A percentile compares a stretch with the other conserved stretches of the same genome.
These are phyloP conservation scores for Dolichoris vasculosae DNA, from an alignment of 1,140 invertebrate genomes.

Conservation along the genomic window DNA sequence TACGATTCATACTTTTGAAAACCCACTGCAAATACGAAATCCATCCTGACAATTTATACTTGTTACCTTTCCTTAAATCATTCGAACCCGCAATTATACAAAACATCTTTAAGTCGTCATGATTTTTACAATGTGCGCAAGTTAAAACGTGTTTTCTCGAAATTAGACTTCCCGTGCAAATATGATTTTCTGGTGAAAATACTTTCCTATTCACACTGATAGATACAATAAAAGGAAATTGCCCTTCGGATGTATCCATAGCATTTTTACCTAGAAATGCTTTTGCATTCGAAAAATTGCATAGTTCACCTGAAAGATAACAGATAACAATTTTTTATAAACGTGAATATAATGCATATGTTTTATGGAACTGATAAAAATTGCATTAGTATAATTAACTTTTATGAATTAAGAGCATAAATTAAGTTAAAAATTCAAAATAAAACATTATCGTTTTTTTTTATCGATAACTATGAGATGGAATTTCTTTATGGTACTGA, in stretches of 20 bases:
- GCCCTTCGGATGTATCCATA: background rate
- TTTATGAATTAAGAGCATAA: no score
- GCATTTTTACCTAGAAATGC: background rate
- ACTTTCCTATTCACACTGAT: background rate
- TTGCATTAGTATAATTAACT: no score
- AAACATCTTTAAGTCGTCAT: background rate
- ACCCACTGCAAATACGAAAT: background rate
- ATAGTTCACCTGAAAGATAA: background rate
- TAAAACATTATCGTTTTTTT: no score
- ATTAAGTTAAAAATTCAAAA: no score
- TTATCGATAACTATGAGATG: no score
- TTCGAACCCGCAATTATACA: background rate
- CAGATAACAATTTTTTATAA: background rate
- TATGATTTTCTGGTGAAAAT: background rate
- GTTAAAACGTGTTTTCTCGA: conserved; percentile 13
- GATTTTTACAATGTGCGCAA: background rate
- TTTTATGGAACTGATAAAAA: background rate
- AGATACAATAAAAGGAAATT: conserved; percentile 14
- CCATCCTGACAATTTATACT: background rate
- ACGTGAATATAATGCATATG: background rate
- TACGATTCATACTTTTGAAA: background rate
- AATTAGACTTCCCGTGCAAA: background rate
- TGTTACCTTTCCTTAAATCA: background rate
- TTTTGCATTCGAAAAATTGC: background rate
- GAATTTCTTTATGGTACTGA: no score